A percentile compares a stretch with the other conserved stretches of the same genome.
Conservation (phyloP, 2,113 vertebrate species). For the human (Homo sapiens) region DNA sequence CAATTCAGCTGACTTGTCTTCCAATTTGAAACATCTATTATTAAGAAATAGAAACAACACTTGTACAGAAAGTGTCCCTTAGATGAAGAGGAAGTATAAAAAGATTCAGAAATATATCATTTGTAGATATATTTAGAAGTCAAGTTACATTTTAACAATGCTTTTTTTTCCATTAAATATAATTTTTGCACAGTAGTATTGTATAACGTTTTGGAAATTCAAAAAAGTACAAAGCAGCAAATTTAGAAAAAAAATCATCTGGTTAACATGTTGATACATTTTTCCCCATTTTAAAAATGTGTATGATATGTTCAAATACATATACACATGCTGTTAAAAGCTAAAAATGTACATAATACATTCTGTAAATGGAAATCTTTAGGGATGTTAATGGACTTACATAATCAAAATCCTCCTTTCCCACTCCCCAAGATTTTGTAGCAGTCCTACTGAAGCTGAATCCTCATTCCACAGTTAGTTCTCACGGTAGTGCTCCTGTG, state of each 20-base stretch:
- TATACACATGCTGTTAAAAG: not conserved
- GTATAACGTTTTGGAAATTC: constrained; percentile 21
- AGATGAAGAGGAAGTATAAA: constrained; percentile 15
- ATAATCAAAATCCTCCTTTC: not conserved
- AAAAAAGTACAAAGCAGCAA: not conserved
- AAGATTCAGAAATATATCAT: not conserved
- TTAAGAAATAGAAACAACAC: not conserved
- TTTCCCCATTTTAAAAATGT: not conserved
- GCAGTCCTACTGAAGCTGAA: not conserved
- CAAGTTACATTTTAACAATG: not conserved
- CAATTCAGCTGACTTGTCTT: not conserved
- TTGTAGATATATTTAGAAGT: constrained; percentile 24
- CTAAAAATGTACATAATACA: not conserved
- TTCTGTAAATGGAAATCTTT: constrained; percentile 25
- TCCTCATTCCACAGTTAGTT: not conserved
- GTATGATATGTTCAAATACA: not conserved
- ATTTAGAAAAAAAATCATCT: constrained; percentile 41
- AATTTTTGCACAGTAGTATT: not conserved
- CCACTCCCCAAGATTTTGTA: not conserved
- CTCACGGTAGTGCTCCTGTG: not conserved
- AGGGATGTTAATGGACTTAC: not conserved
- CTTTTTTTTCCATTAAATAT: not conserved
- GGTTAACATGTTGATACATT: constrained; percentile 15
- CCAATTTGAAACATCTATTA: not conserved
- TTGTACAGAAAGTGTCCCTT: not conserved